These are phyloP conservation scores for Drosophila seguyi DNA, from an alignment of 1,140 invertebrate species.

Conservation along the genomic window DNA sequence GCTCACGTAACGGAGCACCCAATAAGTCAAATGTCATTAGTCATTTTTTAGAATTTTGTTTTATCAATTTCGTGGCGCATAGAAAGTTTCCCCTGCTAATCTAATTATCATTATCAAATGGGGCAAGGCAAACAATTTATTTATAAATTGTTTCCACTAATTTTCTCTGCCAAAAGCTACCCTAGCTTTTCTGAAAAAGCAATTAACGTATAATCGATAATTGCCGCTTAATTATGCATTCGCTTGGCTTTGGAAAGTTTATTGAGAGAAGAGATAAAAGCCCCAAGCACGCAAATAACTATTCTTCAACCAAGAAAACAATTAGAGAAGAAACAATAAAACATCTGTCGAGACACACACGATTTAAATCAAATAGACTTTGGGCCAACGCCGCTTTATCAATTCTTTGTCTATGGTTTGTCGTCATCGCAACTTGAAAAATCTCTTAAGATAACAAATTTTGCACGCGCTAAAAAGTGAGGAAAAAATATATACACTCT, in stretches of 20 bases:
- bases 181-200: constrained; percentile 6
- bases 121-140: constrained; percentile 42
- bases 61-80: constrained; percentile 6
- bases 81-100: constrained; percentile 53
- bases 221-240: constrained; percentile 43
- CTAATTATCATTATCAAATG: constrained; percentile 60
- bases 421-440: constrained; percentile 55
- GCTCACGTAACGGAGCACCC: constrained; percentile 28
- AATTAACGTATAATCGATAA: constrained; percentile 61
- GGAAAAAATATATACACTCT: constrained; percentile 21
- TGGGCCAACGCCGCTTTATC: constrained; percentile 1
- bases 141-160: constrained; percentile 16
- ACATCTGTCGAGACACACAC: constrained; percentile 66
- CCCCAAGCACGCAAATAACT: constrained; percentile 33
- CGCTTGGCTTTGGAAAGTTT: constrained; percentile 52
- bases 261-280: constrained; percentile 27
- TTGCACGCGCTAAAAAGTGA: constrained; percentile 53
- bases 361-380: constrained; percentile 38
- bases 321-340: constrained; percentile 37
- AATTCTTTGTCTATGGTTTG: constrained; percentile 26
- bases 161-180: not conserved
- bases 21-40: constrained; percentile 44
- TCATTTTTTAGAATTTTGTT: constrained; percentile 45
- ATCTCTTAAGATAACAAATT: constrained; percentile 57
- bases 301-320: constrained; percentile 25